phyloP scores from a whole-genome alignment of 2,797 vertebrate species.

The Megalops cyprinoides region DNA sequence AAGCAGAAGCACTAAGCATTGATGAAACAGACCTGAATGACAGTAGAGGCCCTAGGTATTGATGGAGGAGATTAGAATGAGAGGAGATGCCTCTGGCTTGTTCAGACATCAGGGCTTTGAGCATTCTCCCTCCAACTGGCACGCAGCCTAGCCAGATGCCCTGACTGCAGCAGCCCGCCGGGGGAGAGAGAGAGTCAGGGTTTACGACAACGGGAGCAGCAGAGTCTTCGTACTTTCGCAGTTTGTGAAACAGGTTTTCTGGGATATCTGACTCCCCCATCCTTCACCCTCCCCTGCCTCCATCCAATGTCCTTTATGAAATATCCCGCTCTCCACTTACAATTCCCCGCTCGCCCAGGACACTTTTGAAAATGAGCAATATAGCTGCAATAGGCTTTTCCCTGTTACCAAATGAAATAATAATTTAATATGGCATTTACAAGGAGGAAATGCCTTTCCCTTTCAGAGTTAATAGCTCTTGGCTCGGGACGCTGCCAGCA shows the following conservation, averaged over 20 bases:
- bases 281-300: constrained; percentile 27
- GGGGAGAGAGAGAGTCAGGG: not conserved
- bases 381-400: constrained; percentile 75
- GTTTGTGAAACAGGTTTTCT: not conserved
- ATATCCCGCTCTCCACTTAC: constrained; percentile 64
- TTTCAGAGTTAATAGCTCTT: constrained; percentile 81
- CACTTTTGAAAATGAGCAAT: constrained; percentile 51
- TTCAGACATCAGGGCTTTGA: constrained; percentile 45
- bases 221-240: no score
- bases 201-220: not conserved
- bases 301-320: constrained; percentile 48
- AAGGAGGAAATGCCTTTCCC: constrained; percentile 84
- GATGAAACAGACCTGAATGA: no score
- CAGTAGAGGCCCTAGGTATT: not conserved
- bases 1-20: no score
- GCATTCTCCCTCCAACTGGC: constrained; percentile 24
- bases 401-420: constrained; percentile 82
- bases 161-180: not conserved
- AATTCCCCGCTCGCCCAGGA: constrained; percentile 66
- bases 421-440: constrained; percentile 86
- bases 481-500: constrained; percentile 71
- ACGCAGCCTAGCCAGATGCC: constrained; percentile 23
- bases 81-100: not conserved
- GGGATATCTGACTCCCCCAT: constrained; percentile 13
- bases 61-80: not conserved